Evolutionary conservation across 2,888 invertebrate species (phyloP), one percentile per base, ranked within the genome.

Genomic region (Nymphalis urticae): DNA sequence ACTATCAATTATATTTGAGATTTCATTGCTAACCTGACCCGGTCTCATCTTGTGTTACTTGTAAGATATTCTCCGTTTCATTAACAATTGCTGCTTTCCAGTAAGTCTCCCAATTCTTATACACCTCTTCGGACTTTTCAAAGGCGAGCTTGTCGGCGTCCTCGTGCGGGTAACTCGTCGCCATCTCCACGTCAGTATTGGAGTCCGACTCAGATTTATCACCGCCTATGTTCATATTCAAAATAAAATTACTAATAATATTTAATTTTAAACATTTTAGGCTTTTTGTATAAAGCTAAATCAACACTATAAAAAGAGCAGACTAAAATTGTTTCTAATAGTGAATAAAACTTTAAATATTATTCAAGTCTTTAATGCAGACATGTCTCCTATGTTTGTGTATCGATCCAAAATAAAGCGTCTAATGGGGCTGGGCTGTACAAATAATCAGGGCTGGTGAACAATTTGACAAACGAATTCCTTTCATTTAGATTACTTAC

Each of bases 81-180:
- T 82, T 76, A 1, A 75, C 70, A 32, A 79, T 73, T 21, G 84
- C 83, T 1, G 80, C 67, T 7, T 76, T 77, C 90, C 90, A 92
- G 73, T 85, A 91, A 47, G 81, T 84, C 42, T 82, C 76, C 92
- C 92, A 92, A 51, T 87, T 87, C 60, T 82, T 82, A 75, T 83
- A 89, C 0, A 79, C 79, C 68, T 89, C 89, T 64, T 91, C 89
- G 0, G 91, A 88, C 73, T 87, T 89, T 61, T 90, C 90, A 7
- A 75, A 79, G 8, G 74, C 92, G 1, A 92, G 78, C 53, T 84
- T 75, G 0, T 79, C 72, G 0, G 87, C 86, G 73, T 89, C 67
- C 32, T 72, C 72, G 61, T 72, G 71, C 0, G 71, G 68, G 71
- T 80, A 85, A 59, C 69, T 80, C 2, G 77, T 61, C 2, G 78